These are phyloP conservation scores for Lasioglossum villosulum DNA, from an alignment of 2,888 invertebrate genomes.

Conservation along the genomic window DNA sequence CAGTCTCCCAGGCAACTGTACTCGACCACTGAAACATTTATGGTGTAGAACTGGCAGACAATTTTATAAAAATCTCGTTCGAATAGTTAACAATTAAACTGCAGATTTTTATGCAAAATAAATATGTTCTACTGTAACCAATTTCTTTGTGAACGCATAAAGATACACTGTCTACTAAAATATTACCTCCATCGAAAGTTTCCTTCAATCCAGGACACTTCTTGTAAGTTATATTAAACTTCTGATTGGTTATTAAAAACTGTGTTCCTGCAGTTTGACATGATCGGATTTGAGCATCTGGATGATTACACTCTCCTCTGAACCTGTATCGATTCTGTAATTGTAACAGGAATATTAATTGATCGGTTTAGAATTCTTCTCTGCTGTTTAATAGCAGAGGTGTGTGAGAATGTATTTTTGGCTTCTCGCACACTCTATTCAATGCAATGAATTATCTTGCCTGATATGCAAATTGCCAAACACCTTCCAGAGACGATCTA, in stretches of 20 bases:
- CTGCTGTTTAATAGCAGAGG: too few relatives aligned
- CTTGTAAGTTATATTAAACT: constrained; percentile 97
- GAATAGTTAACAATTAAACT: constrained; percentile 21
- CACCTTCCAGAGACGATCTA: constrained; percentile 96
- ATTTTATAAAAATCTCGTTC: neutral
- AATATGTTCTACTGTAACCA: constrained; percentile 11
- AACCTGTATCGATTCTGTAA: constrained; percentile 92
- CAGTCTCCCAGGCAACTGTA: constrained; percentile 97
- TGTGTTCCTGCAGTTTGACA: constrained; percentile 98
- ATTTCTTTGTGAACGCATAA: too few relatives aligned
- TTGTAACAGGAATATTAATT: constrained; percentile 22
- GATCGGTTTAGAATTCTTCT: neutral
- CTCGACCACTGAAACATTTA: constrained; percentile 88
- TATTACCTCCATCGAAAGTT: constrained; percentile 92
- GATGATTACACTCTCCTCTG: constrained; percentile 95
- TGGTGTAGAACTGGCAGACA: neutral
- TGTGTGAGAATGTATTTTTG: too few relatives aligned
- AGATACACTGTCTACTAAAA: too few relatives aligned
- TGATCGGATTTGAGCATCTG: constrained; percentile 95
- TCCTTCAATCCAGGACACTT: constrained; percentile 95
- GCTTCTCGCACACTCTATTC: too few relatives aligned
- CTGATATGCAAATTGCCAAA: constrained; percentile 98
- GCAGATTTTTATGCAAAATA: too few relatives aligned
- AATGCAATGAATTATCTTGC: constrained; percentile 74
- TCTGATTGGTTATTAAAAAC: constrained; percentile 98